Conservation (phyloP, 2,113 vertebrate genomes). For the Datnioides undecimradiatus region DNA sequence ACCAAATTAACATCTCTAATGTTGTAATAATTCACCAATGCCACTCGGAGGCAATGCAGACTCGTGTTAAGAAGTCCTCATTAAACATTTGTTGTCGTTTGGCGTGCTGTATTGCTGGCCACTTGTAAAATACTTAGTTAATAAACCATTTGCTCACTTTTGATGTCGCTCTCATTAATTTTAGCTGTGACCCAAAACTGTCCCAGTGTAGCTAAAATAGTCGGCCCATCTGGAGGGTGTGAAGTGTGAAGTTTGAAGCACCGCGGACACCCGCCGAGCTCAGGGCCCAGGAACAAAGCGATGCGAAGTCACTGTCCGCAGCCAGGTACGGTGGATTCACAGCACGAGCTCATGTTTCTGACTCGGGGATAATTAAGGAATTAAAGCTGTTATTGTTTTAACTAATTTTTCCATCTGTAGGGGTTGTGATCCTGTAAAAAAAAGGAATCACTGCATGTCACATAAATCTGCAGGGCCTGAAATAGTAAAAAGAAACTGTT, state of each 20-base stretch:
- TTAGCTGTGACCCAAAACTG: slow-evolving; percentile 34
- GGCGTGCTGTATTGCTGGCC: background rate
- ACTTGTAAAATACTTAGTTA: slow-evolving; percentile 37
- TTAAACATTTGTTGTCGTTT: slow-evolving; percentile 39
- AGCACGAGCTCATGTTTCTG: background rate
- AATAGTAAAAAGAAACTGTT: background rate
- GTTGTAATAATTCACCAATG: slow-evolving; percentile 28
- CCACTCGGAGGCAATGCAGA: background rate
- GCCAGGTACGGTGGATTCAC: background rate
- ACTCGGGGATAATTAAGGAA: background rate
- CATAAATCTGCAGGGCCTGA: background rate
- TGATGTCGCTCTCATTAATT: slow-evolving; percentile 38
- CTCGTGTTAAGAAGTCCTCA: slow-evolving; percentile 27
- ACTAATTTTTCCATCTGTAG: background rate
- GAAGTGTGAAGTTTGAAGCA: background rate
- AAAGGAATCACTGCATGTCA: background rate
- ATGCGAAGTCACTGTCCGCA: background rate
- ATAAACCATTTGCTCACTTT: slow-evolving; percentile 40
- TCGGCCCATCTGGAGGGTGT: slow-evolving; percentile 13
- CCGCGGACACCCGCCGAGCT: background rate
- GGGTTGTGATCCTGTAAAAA: background rate
- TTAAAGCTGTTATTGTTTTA: background rate
- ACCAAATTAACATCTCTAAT: slow-evolving; percentile 19
- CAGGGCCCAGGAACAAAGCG: background rate
- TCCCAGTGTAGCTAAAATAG: background rate